Base-by-base conservation (phyloP, 1,140 invertebrate genomes). In the Adelges cooleyi region DNA sequence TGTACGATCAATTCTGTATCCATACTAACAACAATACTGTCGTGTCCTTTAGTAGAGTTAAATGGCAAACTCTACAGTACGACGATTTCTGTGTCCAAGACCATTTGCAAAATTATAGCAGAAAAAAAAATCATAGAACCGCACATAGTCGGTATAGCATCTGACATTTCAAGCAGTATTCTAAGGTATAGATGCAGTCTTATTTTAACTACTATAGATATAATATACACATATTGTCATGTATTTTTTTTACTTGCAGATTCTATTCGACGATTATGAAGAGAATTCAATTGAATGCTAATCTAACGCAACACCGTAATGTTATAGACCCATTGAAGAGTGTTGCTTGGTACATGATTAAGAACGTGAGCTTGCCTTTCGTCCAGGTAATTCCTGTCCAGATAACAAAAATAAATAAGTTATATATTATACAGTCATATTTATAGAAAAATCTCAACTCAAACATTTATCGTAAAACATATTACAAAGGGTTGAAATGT, bases 1-100 rank as follows among this genome's bases (percentile, higher is more conserved):
- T 33, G 42, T 48, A 25, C 44, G 44, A 48, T 20, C 20, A 48
- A 33, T 46, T 40, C 42, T 33, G 27, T 36, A 29, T 62, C 25
- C 33, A 62, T 62, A 33, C 15, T 62, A 22, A 48, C 38, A 2
- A 18, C 18, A 27, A 29, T 62, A 27, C 18, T 62, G 10, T 48
- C 56, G 2, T 62, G 56, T 15, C 42, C 56, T 62, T 62, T 42
- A 29, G 29, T 62, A 18, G 42, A 62, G 33, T 29, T 62, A 29
- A 48, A 42, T 48, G 38, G 33, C 20, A 48, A 48, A 33, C 27
- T 62, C 20, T 62, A 33, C 40, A 62, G 29, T 11, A 62, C 25
- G 9, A 20, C 38, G 18, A 48, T 62, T 10, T 22, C 11, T 17
- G 20, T 62, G 29, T 62, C 56, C 18, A 48, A 62, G 56, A 25